Percentiles rank a stretch among this genome's conserved stretches.
phyloP scores from a whole-genome alignment of 2,797 vertebrate genomes.

The Tolypeutes matacus region DNA sequence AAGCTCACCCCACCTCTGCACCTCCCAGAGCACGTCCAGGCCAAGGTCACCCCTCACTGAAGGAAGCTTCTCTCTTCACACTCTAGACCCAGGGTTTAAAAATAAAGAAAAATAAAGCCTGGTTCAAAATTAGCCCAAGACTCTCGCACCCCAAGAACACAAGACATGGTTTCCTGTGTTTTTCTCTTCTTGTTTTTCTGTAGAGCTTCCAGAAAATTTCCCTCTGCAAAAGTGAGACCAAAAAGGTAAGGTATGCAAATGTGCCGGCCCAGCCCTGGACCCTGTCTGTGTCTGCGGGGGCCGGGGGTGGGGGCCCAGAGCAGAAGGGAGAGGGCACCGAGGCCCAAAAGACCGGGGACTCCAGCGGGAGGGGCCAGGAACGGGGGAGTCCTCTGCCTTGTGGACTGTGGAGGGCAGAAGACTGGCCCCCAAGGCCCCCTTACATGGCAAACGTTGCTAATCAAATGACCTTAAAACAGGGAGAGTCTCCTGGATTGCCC shows the following conservation, averaged over 20 bases:
- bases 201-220: constrained; percentile 86
- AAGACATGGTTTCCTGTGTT: constrained; percentile 90
- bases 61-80: constrained; percentile 49
- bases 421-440: not conserved
- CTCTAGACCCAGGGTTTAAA: constrained; percentile 63
- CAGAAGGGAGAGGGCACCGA: not conserved
- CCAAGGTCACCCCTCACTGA: not conserved
- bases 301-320: not conserved
- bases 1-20: no score
- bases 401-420: not conserved
- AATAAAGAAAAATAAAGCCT: constrained; percentile 83
- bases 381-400: not conserved
- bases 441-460: not conserved
- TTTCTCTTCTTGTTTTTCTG: constrained; percentile 79
- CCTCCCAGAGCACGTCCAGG: not conserved
- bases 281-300: no score
- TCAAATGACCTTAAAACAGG: no score
- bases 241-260: constrained; percentile 72
- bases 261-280: not conserved
- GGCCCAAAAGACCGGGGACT: not conserved
- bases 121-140: constrained; percentile 86
- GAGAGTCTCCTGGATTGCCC: not conserved
- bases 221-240: constrained; percentile 81
- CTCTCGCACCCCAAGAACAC: constrained; percentile 72
- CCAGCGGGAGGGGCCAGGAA: not conserved